Base-by-base conservation (phyloP, 2,888 invertebrate species). In the Nymphalis urticae region DNA sequence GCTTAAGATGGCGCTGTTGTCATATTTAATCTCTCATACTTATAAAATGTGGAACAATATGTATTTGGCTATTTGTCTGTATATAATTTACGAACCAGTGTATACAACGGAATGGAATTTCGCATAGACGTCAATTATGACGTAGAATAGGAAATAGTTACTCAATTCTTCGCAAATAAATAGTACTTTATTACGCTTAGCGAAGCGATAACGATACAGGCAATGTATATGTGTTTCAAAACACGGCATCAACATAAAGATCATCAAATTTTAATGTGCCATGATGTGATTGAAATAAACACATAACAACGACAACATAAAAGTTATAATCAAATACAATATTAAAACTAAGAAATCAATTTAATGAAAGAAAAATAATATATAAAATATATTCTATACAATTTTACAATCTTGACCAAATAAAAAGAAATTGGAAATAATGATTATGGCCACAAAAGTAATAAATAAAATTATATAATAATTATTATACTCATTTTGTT, bases 231-330 rank as follows among this genome's bases (percentile, higher is more conserved):
- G 0, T 32, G 27, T 56, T 27, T 53, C 19, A 32, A 58, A 50
- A 36, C 51, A 64, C 62, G 70, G 75, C 77, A 79, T 76, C 78
- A 79, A 82, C 80, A 81, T 80, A 82, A 82, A 72, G 78, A 79
- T 78, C n/a, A 69, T 50, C 53, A 61, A 51, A 84, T 88, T 90
- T 90, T 90, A 90, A 91, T 91, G 91, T 90, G 90, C 85, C 84
- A 85, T 90, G 90, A 90, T 89, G 84, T 76, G 68, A 77, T 77
- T 73, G 73, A 77, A 79, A 76, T 77, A 75, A 75, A 69, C 73
- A 72, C 74, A 79, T 74, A 74, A 73, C 75, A 76, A 75, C 79
- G 77, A 83, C 81, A 81, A 84, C 82, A 85, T 48, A 21, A 36
- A 50, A 61, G 36, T 42, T 50, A 61, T 51, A 68, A 32, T 36